Conservation (phyloP, 2,888 invertebrate genomes). For the Ecdyonurus torrentis region DNA sequence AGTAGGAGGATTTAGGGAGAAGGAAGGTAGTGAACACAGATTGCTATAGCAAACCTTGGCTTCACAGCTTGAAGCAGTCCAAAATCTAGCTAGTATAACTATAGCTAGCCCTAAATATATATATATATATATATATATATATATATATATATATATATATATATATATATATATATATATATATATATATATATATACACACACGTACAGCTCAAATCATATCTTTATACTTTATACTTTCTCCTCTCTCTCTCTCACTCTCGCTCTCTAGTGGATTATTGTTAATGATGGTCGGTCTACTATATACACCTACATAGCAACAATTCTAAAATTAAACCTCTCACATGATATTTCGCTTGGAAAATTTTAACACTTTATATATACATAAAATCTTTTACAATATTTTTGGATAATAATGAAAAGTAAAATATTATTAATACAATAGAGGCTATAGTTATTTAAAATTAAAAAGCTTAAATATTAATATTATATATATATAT, state of each 20-base stretch:
- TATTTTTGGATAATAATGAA: too few relatives aligned
- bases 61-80: not conserved
- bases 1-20: not conserved
- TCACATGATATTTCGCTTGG: not conserved
- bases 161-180: not conserved
- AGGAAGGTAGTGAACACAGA: not conserved
- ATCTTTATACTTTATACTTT: not conserved
- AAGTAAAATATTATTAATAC: not conserved
- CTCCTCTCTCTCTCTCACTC: too few relatives aligned
- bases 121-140: not conserved
- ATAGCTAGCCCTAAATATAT: not conserved
- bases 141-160: not conserved
- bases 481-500: too few relatives aligned
- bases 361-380: slow-evolving; percentile 14
- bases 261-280: not conserved
- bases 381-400: slow-evolving; percentile 5
- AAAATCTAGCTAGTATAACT: too few relatives aligned
- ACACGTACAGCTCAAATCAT: not conserved
- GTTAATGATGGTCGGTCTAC: not conserved
- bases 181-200: not conserved
- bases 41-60: not conserved
- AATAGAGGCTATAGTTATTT: too few relatives aligned
- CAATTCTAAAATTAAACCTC: not conserved
- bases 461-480: too few relatives aligned
- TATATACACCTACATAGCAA: not conserved